Percentiles rank a stretch among this genome's conserved stretches.
These are phyloP conservation scores for Aquatica leii DNA, from an alignment of 2,888 invertebrate species.

Conservation along the genomic window DNA sequence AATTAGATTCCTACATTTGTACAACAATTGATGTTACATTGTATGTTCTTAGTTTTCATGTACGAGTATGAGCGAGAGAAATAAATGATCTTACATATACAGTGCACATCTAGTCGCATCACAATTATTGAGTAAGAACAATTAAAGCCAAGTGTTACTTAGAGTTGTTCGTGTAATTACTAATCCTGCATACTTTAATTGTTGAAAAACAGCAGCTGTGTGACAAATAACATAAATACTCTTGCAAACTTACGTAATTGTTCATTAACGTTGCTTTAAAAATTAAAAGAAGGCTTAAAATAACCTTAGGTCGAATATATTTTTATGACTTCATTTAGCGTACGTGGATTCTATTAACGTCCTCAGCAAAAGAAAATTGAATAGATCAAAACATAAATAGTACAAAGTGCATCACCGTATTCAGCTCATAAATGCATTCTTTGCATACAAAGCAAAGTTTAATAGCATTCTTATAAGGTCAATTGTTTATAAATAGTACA, in stretches of 20 bases:
- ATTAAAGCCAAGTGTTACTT: constrained; percentile 62
- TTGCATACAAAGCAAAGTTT: constrained; percentile 24
- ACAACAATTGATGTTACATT: constrained; percentile 3
- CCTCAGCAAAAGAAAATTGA: constrained; percentile 20
- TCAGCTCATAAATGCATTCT: constrained; percentile 22
- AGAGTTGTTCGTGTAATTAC: constrained; percentile 58
- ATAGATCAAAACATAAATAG: constrained; percentile 30
- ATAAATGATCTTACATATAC: constrained; percentile 19
- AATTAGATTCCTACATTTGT: constrained; percentile 11
- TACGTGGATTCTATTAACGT: constrained; percentile 7
- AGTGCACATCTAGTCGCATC: constrained; percentile 24
- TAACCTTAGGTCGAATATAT: constrained; percentile 7
- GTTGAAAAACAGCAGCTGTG: constrained; percentile 62
- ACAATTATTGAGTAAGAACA: constrained; percentile 49
- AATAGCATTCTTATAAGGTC: constrained; percentile 34
- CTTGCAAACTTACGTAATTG: constrained; percentile 55
- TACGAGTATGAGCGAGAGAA: constrained; percentile 12
- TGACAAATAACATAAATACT: constrained; percentile 59
- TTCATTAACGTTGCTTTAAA: constrained; percentile 38
- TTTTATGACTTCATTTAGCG: not conserved
- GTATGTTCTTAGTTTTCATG: not conserved
- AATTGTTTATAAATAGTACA: constrained; percentile 22
- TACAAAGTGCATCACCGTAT: constrained; percentile 20
- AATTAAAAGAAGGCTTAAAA: constrained; percentile 23
- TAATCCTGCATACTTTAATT: constrained; percentile 61